Percentiles rank a stretch among this genome's conserved stretches.
phyloP scores from a whole-genome alignment of 2,888 invertebrate genomes.

The Gnatocerus cornutus region DNA sequence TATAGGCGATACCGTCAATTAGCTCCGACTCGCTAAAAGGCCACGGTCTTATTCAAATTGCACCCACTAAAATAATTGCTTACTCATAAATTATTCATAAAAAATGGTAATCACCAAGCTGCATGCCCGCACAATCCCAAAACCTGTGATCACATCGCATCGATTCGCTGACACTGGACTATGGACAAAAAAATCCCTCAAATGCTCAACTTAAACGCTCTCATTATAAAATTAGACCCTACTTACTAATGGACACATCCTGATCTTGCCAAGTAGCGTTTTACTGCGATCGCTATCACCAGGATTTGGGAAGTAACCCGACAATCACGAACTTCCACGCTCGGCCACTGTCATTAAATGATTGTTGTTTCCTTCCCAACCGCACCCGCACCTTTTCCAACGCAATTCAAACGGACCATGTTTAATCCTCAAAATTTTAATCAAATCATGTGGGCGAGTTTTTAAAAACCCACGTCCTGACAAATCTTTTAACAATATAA shows the following conservation, averaged over 20 bases:
- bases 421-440: conserved; percentile 13
- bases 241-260: conserved; percentile 44
- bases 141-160: conserved; percentile 26
- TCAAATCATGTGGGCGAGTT: conserved; percentile 1
- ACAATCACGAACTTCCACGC: conserved; percentile 43
- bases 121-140: conserved; percentile 27
- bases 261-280: conserved; percentile 42
- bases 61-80: conserved; percentile 45
- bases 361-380: conserved; percentile 40
- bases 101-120: conserved; percentile 41
- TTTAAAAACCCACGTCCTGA: conserved; percentile 6
- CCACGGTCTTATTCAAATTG: conserved; percentile 34
- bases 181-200: conserved; percentile 23
- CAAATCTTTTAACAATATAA: conserved; percentile 5
- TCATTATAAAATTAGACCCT: conserved; percentile 45
- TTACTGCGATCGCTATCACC: conserved; percentile 44
- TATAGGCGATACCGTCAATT: conserved; percentile 38
- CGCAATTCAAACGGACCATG: conserved; percentile 2
- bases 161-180: conserved; percentile 25
- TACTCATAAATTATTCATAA: conserved; percentile 45
- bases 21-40: conserved; percentile 30
- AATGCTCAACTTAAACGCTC: conserved; percentile 16
- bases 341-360: conserved; percentile 39
- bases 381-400: conserved; percentile 23
- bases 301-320: conserved; percentile 43